These are phyloP conservation scores for Xanthorhoe spadicearia DNA, from an alignment of 2,888 invertebrate species.

Conservation along the genomic window DNA sequence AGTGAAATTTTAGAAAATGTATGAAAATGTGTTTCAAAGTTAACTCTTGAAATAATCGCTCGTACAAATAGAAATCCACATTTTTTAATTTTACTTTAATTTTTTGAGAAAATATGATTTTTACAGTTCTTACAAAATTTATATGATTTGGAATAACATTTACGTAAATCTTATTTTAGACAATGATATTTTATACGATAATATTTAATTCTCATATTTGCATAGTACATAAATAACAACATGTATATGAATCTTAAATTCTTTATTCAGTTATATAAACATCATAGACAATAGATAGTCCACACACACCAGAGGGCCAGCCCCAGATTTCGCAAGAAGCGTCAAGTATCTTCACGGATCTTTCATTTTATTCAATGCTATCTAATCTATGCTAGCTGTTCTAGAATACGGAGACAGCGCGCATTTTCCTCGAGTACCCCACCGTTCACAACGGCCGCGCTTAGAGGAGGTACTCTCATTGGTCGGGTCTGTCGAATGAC, in stretches of 20 bases:
- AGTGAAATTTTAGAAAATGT: slow-evolving; percentile 3
- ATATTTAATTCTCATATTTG: slow-evolving; percentile 29
- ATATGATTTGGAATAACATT: slow-evolving; percentile 21
- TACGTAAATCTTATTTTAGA: slow-evolving; percentile 29
- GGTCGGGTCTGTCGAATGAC: slow-evolving; percentile 79
- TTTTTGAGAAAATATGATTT: slow-evolving; percentile 18
- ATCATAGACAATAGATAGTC: slow-evolving; percentile 33
- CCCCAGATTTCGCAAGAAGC: slow-evolving; percentile 70
- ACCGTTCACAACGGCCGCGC: slow-evolving; percentile 80
- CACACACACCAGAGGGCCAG: slow-evolving; percentile 62
- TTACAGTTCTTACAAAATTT: slow-evolving; percentile 27
- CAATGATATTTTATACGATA: slow-evolving; percentile 23
- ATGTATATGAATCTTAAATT: slow-evolving; percentile 50
- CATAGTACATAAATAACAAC: slow-evolving; percentile 48
- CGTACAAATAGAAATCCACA: background rate
- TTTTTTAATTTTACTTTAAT: background rate
- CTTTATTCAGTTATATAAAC: slow-evolving; percentile 41
- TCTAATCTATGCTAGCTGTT: slow-evolving; percentile 80
- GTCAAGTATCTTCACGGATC: slow-evolving; percentile 54
- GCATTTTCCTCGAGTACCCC: slow-evolving; percentile 80
- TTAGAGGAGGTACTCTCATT: slow-evolving; percentile 85
- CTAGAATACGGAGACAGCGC: slow-evolving; percentile 80
- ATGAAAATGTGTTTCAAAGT: background rate
- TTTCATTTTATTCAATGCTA: slow-evolving; percentile 59
- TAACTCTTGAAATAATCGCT: slow-evolving; percentile 2